A percentile compares a stretch with the other conserved stretches of the same genome.
These are phyloP conservation scores for Zosterops japonicus DNA, from an alignment of 2,113 vertebrate species.

Conservation along the genomic window DNA sequence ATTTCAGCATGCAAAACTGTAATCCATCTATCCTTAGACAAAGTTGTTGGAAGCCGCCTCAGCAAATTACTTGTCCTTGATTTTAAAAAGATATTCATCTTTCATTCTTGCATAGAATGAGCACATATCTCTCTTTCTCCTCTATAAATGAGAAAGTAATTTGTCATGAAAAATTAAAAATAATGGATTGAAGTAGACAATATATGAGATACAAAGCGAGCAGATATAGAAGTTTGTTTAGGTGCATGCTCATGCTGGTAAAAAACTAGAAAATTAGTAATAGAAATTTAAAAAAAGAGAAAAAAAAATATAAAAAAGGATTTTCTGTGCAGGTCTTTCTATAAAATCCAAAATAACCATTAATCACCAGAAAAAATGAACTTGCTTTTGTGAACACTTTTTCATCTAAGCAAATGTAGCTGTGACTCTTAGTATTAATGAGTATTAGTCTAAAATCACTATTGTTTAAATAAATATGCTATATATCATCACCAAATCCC, in stretches of 20 bases:
- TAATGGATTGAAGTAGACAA: background rate
- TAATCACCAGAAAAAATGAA: background rate
- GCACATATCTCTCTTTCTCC: background rate
- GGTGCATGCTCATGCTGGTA: background rate
- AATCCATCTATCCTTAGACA: background rate
- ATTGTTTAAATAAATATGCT: background rate
- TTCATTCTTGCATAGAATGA: background rate
- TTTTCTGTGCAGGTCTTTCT: background rate
- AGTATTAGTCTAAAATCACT: background rate
- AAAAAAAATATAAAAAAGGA: background rate
- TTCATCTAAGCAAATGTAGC: background rate
- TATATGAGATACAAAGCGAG: background rate
- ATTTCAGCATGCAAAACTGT: background rate
- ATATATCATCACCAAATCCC: background rate
- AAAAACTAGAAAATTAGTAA: background rate
- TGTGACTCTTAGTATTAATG: background rate
- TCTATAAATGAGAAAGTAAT: background rate
- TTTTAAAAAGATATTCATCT: background rate
- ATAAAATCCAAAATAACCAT: background rate
- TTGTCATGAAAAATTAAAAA: background rate
- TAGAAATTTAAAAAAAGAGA: background rate
- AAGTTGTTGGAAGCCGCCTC: background rate
- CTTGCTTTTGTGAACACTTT: background rate
- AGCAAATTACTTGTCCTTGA: background rate
- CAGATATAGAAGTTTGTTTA: background rate